phyloP scores from a whole-genome alignment of 2,888 invertebrate species.

The Spicauda simplicius region DNA sequence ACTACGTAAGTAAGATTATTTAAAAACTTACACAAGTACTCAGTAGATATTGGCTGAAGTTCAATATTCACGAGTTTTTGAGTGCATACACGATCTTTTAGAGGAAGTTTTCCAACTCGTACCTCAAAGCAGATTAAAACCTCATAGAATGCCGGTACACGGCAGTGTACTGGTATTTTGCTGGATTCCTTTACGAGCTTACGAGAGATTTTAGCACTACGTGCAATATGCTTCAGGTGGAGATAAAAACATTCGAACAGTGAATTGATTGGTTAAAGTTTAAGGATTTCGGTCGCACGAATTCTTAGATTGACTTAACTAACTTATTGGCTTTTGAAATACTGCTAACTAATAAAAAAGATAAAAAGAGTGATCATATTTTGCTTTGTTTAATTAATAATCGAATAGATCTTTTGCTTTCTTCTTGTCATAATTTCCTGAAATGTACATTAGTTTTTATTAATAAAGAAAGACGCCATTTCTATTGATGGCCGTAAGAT shows the following conservation, averaged over 20 bases:
- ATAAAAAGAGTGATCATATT: no score
- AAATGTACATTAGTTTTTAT: background rate
- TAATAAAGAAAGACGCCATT: constrained; percentile 20
- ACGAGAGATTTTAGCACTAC: background rate
- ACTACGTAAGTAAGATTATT: background rate
- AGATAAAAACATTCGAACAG: background rate
- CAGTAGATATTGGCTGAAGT: background rate
- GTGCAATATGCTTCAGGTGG: background rate
- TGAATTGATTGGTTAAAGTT: background rate
- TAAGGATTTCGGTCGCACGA: background rate
- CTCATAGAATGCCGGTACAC: constrained; percentile 18
- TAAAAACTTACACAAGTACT: background rate
- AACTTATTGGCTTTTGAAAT: no score
- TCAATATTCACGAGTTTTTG: constrained; percentile 14
- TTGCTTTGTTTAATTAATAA: no score
- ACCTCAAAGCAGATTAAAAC: constrained; percentile 34
- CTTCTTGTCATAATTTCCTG: no score
- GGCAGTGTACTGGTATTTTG: constrained; percentile 26
- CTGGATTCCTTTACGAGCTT: constrained; percentile 5
- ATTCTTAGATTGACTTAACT: no score
- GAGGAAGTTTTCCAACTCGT: constrained; percentile 19
- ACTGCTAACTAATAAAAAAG: no score
- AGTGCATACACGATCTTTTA: constrained; percentile 18
- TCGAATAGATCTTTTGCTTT: no score
- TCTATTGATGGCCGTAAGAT: constrained; percentile 27